A percentile compares a stretch with the other conserved stretches of the same genome.
phyloP scores from a whole-genome alignment of 2,113 vertebrate genomes.

The Panurus biarmicus region DNA sequence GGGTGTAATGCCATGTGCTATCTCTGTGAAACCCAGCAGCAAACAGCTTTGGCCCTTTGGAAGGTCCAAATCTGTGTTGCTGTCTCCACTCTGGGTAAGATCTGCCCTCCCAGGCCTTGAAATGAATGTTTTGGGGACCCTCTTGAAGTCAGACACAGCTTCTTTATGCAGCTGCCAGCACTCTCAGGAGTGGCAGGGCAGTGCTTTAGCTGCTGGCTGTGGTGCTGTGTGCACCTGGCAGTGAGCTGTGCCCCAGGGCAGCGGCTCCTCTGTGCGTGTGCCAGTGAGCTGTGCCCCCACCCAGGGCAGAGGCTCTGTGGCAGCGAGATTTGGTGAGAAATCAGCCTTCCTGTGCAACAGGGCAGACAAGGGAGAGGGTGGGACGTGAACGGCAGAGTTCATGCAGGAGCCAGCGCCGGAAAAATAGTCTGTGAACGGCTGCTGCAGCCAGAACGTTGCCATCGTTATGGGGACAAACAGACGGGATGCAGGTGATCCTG shows the following conservation, averaged over 20 bases:
- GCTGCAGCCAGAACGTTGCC: neutral
- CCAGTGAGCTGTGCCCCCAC: neutral
- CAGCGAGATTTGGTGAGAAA: neutral
- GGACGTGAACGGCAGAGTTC: conserved; percentile 11
- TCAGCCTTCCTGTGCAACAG: neutral
- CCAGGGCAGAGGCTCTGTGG: neutral
- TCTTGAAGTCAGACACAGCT: neutral
- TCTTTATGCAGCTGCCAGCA: neutral
- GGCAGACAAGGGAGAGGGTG: conserved; percentile 51
- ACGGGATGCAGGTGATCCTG: neutral
- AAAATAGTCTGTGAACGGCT: neutral
- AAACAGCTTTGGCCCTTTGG: neutral
- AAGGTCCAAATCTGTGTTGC: neutral
- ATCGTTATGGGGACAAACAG: conserved; percentile 44
- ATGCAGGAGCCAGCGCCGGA: conserved; percentile 30
- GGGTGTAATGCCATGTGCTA: rapidly evolving
- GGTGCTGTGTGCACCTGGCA: neutral
- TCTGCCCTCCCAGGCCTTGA: neutral
- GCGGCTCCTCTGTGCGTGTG: rapidly evolving
- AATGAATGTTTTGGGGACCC: neutral
- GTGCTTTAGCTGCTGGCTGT: neutral
- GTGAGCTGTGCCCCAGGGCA: neutral
- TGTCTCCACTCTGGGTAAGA: neutral
- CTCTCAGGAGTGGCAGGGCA: neutral
- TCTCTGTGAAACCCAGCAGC: neutral